Percentiles rank a stretch among this genome's conserved stretches.
Conservation (phyloP, 2,113 vertebrate species). For the Pantherophis guttatus region DNA sequence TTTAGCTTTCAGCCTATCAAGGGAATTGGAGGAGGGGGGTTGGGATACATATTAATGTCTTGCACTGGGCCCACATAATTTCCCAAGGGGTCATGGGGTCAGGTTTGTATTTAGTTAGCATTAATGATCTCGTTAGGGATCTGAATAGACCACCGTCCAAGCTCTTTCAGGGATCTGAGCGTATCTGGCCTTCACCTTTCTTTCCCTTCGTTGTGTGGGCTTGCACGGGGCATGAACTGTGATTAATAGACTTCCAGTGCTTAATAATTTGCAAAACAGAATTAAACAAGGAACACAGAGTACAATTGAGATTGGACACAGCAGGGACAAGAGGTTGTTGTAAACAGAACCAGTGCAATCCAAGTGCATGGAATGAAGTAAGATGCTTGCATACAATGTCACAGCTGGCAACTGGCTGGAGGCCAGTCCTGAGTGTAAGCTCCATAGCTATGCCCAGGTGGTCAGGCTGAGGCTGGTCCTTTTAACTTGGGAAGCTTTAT, state of each 20-base stretch:
- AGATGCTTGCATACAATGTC: slow-evolving; percentile 83
- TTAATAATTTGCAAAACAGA: slow-evolving; percentile 92
- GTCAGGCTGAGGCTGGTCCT: slow-evolving; percentile 77
- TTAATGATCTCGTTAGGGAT: slow-evolving; percentile 88
- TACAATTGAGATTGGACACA: slow-evolving; percentile 81
- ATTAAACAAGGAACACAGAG: slow-evolving; percentile 83
- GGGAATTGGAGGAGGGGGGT: slow-evolving; percentile 60
- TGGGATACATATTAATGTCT: slow-evolving; percentile 75
- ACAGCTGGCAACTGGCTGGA: slow-evolving; percentile 87
- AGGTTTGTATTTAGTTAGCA: slow-evolving; percentile 88
- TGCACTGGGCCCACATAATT: slow-evolving; percentile 75
- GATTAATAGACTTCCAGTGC: slow-evolving; percentile 89
- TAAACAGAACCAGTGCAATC: slow-evolving; percentile 82
- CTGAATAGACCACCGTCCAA: slow-evolving; percentile 84
- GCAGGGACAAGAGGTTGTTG: slow-evolving; percentile 78
- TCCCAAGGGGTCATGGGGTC: slow-evolving; percentile 81
- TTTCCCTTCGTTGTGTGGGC: slow-evolving; percentile 84
- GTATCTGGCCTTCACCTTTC: slow-evolving; percentile 77
- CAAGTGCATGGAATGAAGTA: slow-evolving; percentile 78
- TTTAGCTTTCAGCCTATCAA: slow-evolving; percentile 83
- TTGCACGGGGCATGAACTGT: slow-evolving; percentile 85
- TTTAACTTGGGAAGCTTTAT: slow-evolving; percentile 88
- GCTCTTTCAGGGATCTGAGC: slow-evolving; percentile 82
- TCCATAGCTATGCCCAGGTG: slow-evolving; percentile 84
- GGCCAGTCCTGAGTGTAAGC: slow-evolving; percentile 77